These are phyloP conservation scores for Ceramica pisi DNA, from an alignment of 2,888 invertebrate genomes.

Conservation along the genomic window DNA sequence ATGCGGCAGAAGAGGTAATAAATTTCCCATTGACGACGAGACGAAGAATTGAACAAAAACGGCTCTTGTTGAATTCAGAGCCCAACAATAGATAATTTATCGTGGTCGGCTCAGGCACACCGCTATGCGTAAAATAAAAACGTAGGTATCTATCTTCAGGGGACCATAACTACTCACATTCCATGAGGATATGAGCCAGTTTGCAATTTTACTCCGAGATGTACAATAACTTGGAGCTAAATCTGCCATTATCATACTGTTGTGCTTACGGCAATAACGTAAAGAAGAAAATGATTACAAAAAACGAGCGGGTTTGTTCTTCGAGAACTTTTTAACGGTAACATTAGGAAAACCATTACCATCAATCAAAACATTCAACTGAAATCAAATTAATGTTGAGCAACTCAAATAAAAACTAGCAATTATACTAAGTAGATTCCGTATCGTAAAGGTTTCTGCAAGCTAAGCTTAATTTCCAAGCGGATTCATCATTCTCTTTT, in stretches of 20 bases:
- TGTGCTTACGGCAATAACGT: slow-evolving; percentile 42
- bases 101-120: slow-evolving; percentile 81
- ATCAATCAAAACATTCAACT: slow-evolving; percentile 47
- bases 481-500: slow-evolving; percentile 71
- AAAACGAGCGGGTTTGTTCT: slow-evolving; percentile 33
- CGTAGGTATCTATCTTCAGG: slow-evolving; percentile 73
- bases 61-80: slow-evolving; percentile 86
- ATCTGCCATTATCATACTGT: slow-evolving; percentile 54
- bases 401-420: slow-evolving; percentile 50
- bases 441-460: slow-evolving; percentile 57
- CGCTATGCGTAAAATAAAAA: slow-evolving; percentile 80
- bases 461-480: slow-evolving; percentile 55
- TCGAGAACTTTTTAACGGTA: slow-evolving; percentile 29
- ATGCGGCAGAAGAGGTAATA: slow-evolving; percentile 87
- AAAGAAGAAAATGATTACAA: slow-evolving; percentile 46
- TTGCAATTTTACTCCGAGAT: slow-evolving; percentile 45
- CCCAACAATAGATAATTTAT: slow-evolving; percentile 90
- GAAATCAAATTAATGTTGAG: slow-evolving; percentile 41
- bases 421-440: slow-evolving; percentile 57
- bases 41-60: slow-evolving; percentile 90
- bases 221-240: slow-evolving; percentile 56
- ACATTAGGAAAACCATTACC: slow-evolving; percentile 47
- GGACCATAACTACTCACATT: slow-evolving; percentile 65
- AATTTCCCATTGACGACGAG: slow-evolving; percentile 89
- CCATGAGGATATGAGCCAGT: slow-evolving; percentile 56